phyloP scores from a whole-genome alignment of 2,888 invertebrate species.

The Strigamia transsilvanica region DNA sequence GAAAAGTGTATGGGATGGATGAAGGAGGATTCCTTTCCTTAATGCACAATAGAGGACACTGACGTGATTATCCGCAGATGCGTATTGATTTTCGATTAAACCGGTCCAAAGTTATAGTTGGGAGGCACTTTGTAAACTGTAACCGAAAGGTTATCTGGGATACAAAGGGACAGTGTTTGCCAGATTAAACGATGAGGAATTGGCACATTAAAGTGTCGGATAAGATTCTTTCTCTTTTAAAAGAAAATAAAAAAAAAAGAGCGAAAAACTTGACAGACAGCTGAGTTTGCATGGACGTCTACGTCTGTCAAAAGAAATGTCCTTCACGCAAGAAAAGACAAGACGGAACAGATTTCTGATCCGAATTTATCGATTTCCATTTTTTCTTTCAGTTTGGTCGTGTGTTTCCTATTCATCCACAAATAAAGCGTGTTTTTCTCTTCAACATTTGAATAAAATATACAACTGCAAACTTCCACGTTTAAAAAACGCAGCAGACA shows the following conservation, averaged over 20 bases:
- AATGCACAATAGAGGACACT: constrained; percentile 46
- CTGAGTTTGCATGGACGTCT: constrained; percentile 43
- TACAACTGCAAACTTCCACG: neutral
- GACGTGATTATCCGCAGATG: constrained; percentile 48
- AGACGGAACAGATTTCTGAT: constrained; percentile 38
- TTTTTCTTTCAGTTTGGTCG: neutral
- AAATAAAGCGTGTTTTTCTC: neutral
- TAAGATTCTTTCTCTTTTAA: neutral
- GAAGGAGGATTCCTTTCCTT: constrained; percentile 18
- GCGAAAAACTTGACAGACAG: constrained; percentile 26
- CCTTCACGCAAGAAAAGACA: constrained; percentile 4
- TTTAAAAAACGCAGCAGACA: neutral
- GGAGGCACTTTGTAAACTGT: constrained; percentile 36
- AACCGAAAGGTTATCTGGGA: constrained; percentile 11
- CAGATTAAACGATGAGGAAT: constrained; percentile 31
- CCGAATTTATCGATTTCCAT: constrained; percentile 17
- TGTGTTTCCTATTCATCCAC: constrained; percentile 17
- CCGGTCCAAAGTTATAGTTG: constrained; percentile 25
- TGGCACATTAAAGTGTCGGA: constrained; percentile 45
- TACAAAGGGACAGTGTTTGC: constrained; percentile 17
- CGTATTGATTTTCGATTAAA: constrained; percentile 45
- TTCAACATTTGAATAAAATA: constrained; percentile 1
- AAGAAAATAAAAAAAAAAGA: neutral
- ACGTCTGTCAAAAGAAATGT: constrained; percentile 35
- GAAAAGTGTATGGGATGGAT: neutral